These are phyloP conservation scores for Cyclargus thomasi DNA, from an alignment of 1,140 invertebrate species.

Conservation along the genomic window DNA sequence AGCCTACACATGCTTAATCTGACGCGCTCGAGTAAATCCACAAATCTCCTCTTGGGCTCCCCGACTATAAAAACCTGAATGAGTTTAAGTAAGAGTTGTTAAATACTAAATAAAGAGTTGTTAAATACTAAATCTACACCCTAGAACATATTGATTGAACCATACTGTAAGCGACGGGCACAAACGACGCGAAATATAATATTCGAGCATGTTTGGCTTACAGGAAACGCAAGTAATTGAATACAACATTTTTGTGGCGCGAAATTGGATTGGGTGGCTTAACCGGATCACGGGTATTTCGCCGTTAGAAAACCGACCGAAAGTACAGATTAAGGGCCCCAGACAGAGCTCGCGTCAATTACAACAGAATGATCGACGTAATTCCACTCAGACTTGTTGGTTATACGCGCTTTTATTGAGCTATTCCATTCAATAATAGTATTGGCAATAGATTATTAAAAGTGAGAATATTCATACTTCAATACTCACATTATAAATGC, in stretches of 20 bases:
- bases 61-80: too few species aligned
- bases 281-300: slow-evolving; percentile 9
- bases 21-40: too few species aligned
- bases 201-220: slow-evolving; percentile 13
- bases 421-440: not conserved
- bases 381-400: not conserved
- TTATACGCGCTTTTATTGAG: not conserved
- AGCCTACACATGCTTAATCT: too few species aligned
- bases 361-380: not conserved
- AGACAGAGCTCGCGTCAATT: slow-evolving; percentile 1
- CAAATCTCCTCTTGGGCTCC: too few species aligned
- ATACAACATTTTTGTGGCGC: slow-evolving; percentile 3
- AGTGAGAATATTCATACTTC: too few species aligned
- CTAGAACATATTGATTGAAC: not conserved
- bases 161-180: not conserved
- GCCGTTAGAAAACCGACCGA: not conserved
- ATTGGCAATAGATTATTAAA: not conserved
- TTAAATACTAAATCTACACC: not conserved
- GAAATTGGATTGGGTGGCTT: slow-evolving; percentile 6
- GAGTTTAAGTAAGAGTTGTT: too few species aligned
- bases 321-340: slow-evolving; percentile 6
- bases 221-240: slow-evolving; percentile 5
- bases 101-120: too few species aligned
- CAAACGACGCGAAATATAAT: not conserved
- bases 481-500: too few species aligned